Conservation (phyloP, 2,113 vertebrate genomes). For the Hystrix cristata region DNA sequence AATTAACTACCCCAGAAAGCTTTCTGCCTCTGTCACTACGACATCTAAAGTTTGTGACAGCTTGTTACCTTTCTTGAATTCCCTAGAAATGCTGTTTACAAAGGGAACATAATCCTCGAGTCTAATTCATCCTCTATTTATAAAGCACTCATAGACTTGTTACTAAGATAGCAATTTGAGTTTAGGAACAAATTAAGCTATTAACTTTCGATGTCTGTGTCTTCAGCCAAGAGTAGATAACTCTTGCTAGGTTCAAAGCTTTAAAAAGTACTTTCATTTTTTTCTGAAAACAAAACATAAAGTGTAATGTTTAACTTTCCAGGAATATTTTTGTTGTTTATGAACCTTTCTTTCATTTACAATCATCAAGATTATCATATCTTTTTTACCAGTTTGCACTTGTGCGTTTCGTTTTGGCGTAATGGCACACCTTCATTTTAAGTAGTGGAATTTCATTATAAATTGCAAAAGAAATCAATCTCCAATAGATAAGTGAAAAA, state of each 20-base stretch:
- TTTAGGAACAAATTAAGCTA: constrained; percentile 59
- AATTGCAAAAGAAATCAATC: constrained; percentile 73
- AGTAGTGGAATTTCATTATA: constrained; percentile 65
- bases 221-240: not conserved
- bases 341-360: not conserved
- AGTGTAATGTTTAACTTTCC: not conserved
- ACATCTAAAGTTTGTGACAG: constrained; percentile 63
- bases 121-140: constrained; percentile 54
- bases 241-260: not conserved
- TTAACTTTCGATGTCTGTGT: constrained; percentile 3
- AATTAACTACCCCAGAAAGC: constrained; percentile 44
- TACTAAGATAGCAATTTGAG: constrained; percentile 2
- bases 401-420: not conserved
- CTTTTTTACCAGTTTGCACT: not conserved
- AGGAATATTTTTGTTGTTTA: not conserved
- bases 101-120: not conserved
- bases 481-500: constrained; percentile 76
- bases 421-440: constrained; percentile 52
- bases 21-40: constrained; percentile 42
- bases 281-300: not conserved
- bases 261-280: not conserved
- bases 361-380: not conserved
- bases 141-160: constrained; percentile 34
- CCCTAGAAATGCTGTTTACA: constrained; percentile 41
- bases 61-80: constrained; percentile 25